These are phyloP conservation scores for Nesometra sesokonis DNA, from an alignment of 35 echinoderm and acorn worm genomes.

Conservation along the genomic window DNA sequence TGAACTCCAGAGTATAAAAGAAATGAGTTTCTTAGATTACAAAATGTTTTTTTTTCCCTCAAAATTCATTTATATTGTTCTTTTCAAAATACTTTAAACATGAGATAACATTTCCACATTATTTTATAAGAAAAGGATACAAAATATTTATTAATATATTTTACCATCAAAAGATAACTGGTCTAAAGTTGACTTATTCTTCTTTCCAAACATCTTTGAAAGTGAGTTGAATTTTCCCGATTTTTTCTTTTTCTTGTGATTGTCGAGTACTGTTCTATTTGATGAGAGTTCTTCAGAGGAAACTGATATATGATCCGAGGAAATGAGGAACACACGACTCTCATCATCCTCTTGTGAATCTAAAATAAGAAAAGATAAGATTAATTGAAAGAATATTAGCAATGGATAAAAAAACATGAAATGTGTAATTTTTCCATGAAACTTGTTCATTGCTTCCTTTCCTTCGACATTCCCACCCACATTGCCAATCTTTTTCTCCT, in stretches of 20 bases:
- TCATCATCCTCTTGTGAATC: constrained; percentile 40
- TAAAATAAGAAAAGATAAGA: not conserved
- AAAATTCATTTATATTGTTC: not conserved
- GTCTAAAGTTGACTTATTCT: constrained; percentile 70
- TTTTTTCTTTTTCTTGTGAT: constrained; percentile 68
- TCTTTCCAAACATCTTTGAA: constrained; percentile 91
- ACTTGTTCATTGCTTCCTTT: too few species aligned
- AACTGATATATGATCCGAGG: constrained; percentile 38
- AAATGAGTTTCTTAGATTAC: too few species aligned
- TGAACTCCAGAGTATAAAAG: too few species aligned
- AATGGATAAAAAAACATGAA: too few species aligned
- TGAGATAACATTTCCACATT: too few species aligned
- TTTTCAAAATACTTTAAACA: not conserved
- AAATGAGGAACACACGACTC: constrained; percentile 67
- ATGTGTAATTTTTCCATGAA: too few species aligned
- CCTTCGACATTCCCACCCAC: not conserved
- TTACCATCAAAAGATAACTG: constrained; percentile 95
- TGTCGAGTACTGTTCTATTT: not conserved
- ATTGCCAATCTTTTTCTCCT: not conserved
- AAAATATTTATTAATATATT: constrained; percentile 1
- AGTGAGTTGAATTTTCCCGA: constrained; percentile 65
- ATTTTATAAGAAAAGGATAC: not conserved
- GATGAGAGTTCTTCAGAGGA: constrained; percentile 61
- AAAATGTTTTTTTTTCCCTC: too few species aligned
- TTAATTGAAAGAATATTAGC: not conserved